phyloP scores from a whole-genome alignment of 2,888 invertebrate species.

The Andrena dorsata region DNA sequence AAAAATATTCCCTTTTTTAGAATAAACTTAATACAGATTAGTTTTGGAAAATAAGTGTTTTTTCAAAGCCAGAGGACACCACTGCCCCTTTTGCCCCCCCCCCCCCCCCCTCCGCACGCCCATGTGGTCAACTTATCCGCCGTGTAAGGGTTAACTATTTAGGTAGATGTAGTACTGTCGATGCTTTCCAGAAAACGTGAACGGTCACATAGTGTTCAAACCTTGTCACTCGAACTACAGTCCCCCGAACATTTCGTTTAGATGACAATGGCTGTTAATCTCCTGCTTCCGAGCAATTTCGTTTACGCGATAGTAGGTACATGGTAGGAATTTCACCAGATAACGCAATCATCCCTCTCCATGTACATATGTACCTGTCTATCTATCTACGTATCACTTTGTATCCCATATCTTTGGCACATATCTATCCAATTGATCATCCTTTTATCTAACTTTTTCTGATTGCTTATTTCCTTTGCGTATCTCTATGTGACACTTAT shows the following conservation, averaged over 20 bases:
- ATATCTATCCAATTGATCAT: constrained; percentile 3
- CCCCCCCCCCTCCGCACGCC: too few species aligned
- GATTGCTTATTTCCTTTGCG: background rate
- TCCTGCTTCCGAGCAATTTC: background rate
- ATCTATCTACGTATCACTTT: constrained; percentile 9
- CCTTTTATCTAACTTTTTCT: constrained; percentile 1
- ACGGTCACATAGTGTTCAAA: background rate
- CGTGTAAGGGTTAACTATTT: too few species aligned
- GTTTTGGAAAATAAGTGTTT: too few species aligned
- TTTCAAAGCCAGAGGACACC: too few species aligned
- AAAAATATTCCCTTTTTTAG: too few species aligned
- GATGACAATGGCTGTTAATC: background rate
- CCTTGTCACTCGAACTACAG: background rate
- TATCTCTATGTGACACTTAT: background rate
- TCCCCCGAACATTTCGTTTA: background rate
- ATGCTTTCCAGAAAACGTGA: too few species aligned
- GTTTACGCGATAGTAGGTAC: background rate
- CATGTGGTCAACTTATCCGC: too few species aligned
- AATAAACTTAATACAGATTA: too few species aligned
- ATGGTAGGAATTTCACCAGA: background rate
- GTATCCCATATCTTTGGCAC: background rate
- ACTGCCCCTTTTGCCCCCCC: too few species aligned
- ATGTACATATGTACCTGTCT: constrained; percentile 9
- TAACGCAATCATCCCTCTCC: background rate
- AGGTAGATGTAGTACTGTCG: too few species aligned